Conservation (phyloP, 2,113 vertebrate species). For the Hippocampus abdominalis region DNA sequence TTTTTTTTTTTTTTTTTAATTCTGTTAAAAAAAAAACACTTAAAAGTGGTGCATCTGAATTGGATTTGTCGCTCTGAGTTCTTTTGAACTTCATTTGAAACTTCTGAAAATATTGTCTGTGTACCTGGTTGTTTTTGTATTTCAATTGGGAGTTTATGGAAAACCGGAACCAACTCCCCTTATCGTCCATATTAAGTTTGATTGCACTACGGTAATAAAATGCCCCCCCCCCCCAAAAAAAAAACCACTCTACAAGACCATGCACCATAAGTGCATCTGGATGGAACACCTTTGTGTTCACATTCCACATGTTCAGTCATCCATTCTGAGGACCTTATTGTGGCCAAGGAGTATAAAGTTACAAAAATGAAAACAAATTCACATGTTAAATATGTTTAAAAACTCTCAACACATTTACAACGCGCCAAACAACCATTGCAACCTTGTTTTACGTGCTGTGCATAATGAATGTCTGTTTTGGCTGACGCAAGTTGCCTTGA, state of each 20-base stretch:
- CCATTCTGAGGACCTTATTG: neutral
- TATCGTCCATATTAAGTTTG: too few species aligned
- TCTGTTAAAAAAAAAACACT: too few species aligned
- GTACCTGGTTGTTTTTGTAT: too few species aligned
- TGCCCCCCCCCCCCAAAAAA: too few species aligned
- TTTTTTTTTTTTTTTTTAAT: neutral
- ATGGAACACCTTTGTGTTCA: neutral
- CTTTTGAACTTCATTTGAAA: too few species aligned
- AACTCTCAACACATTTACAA: neutral
- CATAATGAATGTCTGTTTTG: neutral
- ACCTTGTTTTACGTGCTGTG: too few species aligned
- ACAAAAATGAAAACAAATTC: neutral
- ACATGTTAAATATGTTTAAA: neutral
- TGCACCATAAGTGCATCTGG: neutral
- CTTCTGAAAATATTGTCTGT: too few species aligned
- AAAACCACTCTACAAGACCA: too few species aligned
- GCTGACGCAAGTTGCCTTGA: neutral
- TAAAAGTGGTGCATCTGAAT: neutral
- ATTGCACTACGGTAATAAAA: too few species aligned
- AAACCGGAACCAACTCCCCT: too few species aligned
- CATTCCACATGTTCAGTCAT: neutral
- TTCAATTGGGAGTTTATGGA: too few species aligned
- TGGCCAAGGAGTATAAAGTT: neutral
- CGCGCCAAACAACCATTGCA: too few species aligned
- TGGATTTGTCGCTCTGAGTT: neutral